Percentiles rank a stretch among this genome's conserved stretches.
Conservation (phyloP, 2,888 invertebrate species). For the Hirtodrosophila histrioides region DNA sequence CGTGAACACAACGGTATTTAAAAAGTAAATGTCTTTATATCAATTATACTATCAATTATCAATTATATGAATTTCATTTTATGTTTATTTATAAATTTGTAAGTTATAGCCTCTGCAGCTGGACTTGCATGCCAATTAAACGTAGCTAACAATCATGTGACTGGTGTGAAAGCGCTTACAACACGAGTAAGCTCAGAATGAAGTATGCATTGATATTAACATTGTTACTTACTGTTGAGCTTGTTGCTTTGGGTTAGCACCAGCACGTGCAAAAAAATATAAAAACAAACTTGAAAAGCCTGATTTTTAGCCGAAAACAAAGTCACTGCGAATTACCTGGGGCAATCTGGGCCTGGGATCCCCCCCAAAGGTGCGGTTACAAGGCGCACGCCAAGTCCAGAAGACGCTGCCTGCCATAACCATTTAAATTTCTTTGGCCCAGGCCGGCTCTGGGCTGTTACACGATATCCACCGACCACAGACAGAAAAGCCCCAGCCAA, state of each 20-base stretch:
- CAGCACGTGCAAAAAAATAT: conserved; percentile 27
- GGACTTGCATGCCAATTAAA: conserved; percentile 13
- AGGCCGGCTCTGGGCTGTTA: conserved; percentile 16
- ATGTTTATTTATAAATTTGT: conserved; percentile 1
- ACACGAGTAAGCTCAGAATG: conserved; percentile 23
- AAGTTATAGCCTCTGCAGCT: conserved; percentile 12
- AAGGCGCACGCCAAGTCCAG: conserved; percentile 7
- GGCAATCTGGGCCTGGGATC: conserved; percentile 12
- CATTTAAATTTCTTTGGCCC: conserved; percentile 36
- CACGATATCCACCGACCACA: conserved; percentile 34
- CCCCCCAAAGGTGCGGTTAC: conserved; percentile 10
- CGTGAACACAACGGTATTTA: background rate
- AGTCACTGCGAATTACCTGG: background rate
- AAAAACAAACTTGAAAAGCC: conserved; percentile 33
- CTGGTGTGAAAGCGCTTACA: conserved; percentile 37
- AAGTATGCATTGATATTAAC: conserved; percentile 20
- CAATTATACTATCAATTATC: conserved; percentile 10
- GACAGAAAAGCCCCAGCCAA: conserved; percentile 26
- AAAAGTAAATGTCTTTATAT: conserved; percentile 6
- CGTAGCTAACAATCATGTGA: conserved; percentile 37
- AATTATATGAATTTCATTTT: conserved; percentile 15
- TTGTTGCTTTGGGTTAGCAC: conserved; percentile 6
- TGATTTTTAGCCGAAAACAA: conserved; percentile 20
- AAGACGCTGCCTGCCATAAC: conserved; percentile 8
- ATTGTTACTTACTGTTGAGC: conserved; percentile 14